Base-by-base conservation (phyloP, 1,140 invertebrate genomes). In the Drosophila nigromelanica region DNA sequence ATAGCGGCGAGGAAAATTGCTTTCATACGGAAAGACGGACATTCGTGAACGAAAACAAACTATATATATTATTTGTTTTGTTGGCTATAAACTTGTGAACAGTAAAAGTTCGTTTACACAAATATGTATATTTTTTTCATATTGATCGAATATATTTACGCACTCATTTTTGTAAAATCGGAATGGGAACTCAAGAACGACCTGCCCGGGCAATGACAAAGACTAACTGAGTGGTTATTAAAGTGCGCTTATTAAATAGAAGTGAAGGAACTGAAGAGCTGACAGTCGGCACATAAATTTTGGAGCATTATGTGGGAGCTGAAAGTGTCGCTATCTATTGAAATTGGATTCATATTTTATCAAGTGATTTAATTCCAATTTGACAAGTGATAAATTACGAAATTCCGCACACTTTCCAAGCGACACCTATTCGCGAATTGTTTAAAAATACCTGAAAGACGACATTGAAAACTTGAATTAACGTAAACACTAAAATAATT, bases 271-370 rank as follows among this genome's bases (percentile, higher is more conserved):
- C 27, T 51, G 35, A 33, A 11, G 24, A 42, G 2, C 37, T 24
- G 35, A 35, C 30, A 24, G 48, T 51, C 35, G 54, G 52, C 63
- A 58, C 39, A 76, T 83, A 85, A 79, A 79, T 85, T 73, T 72
- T 14, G 14, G 7, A 52, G 76, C 73, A 66, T 79, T 85, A 76
- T n/a, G 21, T 24, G 15, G 37, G 37, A 59, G 43, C 42, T 47
- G 21, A n/a, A 79, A 71, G 50, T 82, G 80, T 63, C 80, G 80
- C 64, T 71, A 78, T 48, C 60, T 50, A 21, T 76, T 78, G 70
- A 71, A 58, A 62, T 58, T 48, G 60, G 66, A 68, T 78, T 63
- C 63, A 54, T 66, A 72, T 76, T 83, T 69, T 30, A 40, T 54
- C 37, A 58, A 67, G 54, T 61, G 70, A 64, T 5, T 56, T 82